Percentiles rank a stretch among this genome's conserved stretches.
phyloP scores from a whole-genome alignment of 2,797 vertebrate genomes.

The Cryptoprocta ferox region DNA sequence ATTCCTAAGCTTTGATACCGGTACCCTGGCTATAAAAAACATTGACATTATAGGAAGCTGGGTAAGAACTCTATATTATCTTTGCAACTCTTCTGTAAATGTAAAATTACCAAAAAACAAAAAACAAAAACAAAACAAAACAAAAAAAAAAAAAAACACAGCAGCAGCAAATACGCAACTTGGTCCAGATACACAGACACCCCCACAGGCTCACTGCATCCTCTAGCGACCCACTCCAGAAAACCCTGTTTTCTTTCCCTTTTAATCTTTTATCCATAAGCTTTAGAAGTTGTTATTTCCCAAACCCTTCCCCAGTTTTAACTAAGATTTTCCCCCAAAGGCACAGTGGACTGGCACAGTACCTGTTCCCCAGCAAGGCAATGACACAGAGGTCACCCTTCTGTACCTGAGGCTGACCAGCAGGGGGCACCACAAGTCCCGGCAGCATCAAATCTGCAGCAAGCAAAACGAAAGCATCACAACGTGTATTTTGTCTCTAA shows the following conservation, averaged over 20 bases:
- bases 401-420: slow-evolving; percentile 92
- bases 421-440: slow-evolving; percentile 92
- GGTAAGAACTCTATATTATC: background rate
- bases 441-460: slow-evolving; percentile 94
- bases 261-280: background rate
- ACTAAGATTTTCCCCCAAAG: background rate
- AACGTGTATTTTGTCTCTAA: background rate
- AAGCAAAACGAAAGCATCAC: slow-evolving; percentile 54
- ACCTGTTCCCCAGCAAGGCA: slow-evolving; percentile 93
- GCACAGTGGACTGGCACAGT: slow-evolving; percentile 24
- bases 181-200: background rate
- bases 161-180: background rate
- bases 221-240: background rate
- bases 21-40: background rate
- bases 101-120: background rate
- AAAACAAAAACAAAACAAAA: background rate
- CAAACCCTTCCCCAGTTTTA: background rate
- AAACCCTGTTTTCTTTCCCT: background rate
- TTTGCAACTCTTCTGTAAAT: background rate
- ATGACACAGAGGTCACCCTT: slow-evolving; percentile 92
- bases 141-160: background rate
- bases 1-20: background rate
- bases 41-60: background rate
- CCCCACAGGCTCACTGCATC: background rate
- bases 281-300: background rate